A percentile compares a stretch with the other conserved stretches of the same genome.
Conservation (phyloP, 2,113 vertebrate species). For the Spilogale gracilis region DNA sequence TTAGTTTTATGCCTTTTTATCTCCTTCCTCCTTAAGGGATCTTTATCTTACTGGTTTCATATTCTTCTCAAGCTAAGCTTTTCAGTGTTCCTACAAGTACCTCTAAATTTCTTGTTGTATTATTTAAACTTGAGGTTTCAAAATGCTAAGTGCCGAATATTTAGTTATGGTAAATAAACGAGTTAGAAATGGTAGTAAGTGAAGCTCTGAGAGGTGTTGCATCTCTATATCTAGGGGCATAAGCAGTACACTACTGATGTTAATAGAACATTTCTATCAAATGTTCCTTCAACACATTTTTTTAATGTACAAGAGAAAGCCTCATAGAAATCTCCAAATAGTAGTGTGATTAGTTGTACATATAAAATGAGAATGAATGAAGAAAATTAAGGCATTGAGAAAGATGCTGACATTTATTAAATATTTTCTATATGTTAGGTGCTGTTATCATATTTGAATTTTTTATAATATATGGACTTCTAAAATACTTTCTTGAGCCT, state of each 20-base stretch:
- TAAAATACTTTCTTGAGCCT: not conserved
- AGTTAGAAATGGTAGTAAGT: not conserved
- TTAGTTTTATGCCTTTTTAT: not conserved
- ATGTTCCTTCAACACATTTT: not conserved
- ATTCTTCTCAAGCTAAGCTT: not conserved
- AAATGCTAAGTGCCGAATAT: not conserved
- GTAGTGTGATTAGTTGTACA: not conserved
- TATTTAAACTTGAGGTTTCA: not conserved
- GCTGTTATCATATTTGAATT: not conserved
- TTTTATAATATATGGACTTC: not conserved
- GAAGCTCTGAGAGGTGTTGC: not conserved
- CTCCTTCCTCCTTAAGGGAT: not conserved
- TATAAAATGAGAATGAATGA: not conserved
- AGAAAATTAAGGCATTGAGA: not conserved
- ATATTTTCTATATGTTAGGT: not conserved
- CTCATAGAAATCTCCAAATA: not conserved
- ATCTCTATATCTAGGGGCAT: not conserved
- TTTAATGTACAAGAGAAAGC: not conserved
- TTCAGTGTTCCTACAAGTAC: not conserved
- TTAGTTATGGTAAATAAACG: not conserved
- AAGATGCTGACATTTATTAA: not conserved
- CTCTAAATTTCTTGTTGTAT: not conserved
- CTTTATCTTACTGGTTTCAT: not conserved
- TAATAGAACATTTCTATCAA: not conserved
- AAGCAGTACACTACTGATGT: not conserved